A percentile compares a stretch with the other conserved stretches of the same genome.
Conservation (phyloP, 2,113 vertebrate species). For the Bambusicola thoracicus region DNA sequence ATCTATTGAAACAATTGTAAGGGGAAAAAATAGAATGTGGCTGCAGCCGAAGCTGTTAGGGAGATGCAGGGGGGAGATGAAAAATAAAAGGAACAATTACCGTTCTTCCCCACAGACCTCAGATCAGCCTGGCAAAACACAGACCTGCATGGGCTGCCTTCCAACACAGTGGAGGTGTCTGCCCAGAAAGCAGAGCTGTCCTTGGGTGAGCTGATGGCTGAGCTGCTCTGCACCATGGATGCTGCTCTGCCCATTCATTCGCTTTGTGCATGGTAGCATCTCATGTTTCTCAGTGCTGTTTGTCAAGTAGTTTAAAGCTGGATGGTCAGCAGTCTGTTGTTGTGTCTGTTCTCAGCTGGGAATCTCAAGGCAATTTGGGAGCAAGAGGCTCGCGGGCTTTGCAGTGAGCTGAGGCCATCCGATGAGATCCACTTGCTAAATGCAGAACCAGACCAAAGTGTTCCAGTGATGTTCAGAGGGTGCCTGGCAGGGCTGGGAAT, state of each 20-base stretch:
- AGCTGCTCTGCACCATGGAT: fast-evolving
- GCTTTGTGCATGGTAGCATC: background rate
- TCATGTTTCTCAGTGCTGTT: background rate
- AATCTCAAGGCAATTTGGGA: background rate
- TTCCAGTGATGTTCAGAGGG: background rate
- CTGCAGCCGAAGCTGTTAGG: constrained; percentile 22
- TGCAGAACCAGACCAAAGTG: background rate
- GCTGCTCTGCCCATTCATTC: background rate
- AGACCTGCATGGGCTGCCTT: background rate
- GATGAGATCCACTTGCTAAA: background rate
- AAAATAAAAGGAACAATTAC: background rate
- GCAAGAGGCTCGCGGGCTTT: background rate
- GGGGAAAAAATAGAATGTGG: constrained; percentile 37
- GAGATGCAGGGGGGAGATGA: constrained; percentile 20
- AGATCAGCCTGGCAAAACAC: background rate
- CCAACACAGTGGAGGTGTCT: background rate
- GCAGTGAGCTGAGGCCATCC: background rate
- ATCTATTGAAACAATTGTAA: constrained; percentile 66
- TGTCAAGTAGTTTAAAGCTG: background rate
- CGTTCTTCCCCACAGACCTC: background rate
- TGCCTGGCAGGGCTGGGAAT: background rate
- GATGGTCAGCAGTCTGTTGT: background rate
- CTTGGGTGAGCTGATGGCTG: background rate
- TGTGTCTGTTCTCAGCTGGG: background rate
- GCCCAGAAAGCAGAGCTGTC: background rate